Base-by-base conservation (phyloP, 2,888 invertebrate genomes). In the Acrocyrtus sp. region DNA sequence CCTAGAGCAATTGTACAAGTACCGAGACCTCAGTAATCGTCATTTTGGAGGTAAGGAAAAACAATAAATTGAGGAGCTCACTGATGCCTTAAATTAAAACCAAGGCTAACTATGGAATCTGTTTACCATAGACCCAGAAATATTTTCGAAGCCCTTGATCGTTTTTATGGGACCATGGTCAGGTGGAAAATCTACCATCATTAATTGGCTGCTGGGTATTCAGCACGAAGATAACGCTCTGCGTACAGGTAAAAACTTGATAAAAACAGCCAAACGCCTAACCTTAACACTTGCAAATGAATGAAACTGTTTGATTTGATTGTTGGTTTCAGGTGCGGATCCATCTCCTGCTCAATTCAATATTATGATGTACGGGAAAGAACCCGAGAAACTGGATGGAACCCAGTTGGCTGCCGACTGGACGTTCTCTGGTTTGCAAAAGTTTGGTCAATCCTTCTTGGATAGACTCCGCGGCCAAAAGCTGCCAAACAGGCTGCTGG, bases 81-180 rank as follows among this genome's bases (percentile, higher is more conserved):
- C 3, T n/a, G 2, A 39, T 24, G 15, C 24, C 17, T 1, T 58
- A 58, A 43, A 10, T 17, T 50, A 8, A n/a, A n/a, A n/a, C 21
- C 4, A 21, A 50, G 4, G n/a, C 43, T 39, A 39, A 22, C 10
- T 57, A 3, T 22, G 22, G 21, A 2, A 39, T 39, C 21, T 43
- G 22, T 17, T 34, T 27, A 26, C 6, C 27, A 58, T 81, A 88
- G 96, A 96, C 86, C 92, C 95, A 1, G 96, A 97, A 88, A 95
- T 96, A 83, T 95, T 95, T 84, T 94, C 95, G 2, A 96, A 96
- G 83, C 96, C 97, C 1, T 86, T 96, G 83, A 89, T 96, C 61
- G 87, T 97, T 4, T 94, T 96, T 83, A 94, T 96, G 92, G 97
- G 97, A 47, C 96, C 96, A 43, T 96, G 96, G 94, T 95, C 95